Evolutionary conservation across 2,888 invertebrate genomes (phyloP), one percentile per base, ranked within the genome.

Genomic region (Isoperla grammatica): DNA sequence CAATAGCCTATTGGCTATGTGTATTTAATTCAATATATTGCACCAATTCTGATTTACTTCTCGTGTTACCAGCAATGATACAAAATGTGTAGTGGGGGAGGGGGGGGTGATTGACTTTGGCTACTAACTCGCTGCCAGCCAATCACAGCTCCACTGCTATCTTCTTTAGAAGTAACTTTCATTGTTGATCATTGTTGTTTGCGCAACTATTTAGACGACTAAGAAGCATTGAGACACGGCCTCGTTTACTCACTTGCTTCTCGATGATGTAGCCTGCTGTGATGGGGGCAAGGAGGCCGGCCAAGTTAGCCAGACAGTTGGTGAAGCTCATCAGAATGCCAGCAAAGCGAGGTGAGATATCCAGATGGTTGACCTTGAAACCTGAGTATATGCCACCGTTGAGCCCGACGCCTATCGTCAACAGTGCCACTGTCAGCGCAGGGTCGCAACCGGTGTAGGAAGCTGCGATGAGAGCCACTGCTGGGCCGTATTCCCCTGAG

Each of bases 281-380:
- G 63, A 90, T 86, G 39, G 93, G 93, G 2, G 93, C 92, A 56
- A 92, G 75, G 12, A 94, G 80, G 42, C 93, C 94, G 1, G 91
- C 90, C 60, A 93, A 76, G 76, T 93, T 94, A 56, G 92, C 93
- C 60, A 86, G 78, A 67, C 91, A 92, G 76, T 94, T 94, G 55
- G 93, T 93, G 71, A 94, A 88, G 40, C 93, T 85, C 91, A 94
- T 93, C 40, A 94, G 77, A 68, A 92, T 88, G 12, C 93, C 94
- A 48, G 94, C 93, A 73, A 90, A 93, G 61, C 92, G 84, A 1
- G 93, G 92, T 1, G 93, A 91, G 66, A 94, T 84, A 71, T 94
- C 94, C 71, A 94, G 80, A 73, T 93, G 93, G 72, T 93, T 93
- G 65, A 92, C 90, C 80, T 91, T 85, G 70, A 84, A 86, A 9